Evolutionary conservation across 2,888 invertebrate genomes (phyloP), one percentile per base, ranked within the genome.

Genomic region (Eupsilia transversa): DNA sequence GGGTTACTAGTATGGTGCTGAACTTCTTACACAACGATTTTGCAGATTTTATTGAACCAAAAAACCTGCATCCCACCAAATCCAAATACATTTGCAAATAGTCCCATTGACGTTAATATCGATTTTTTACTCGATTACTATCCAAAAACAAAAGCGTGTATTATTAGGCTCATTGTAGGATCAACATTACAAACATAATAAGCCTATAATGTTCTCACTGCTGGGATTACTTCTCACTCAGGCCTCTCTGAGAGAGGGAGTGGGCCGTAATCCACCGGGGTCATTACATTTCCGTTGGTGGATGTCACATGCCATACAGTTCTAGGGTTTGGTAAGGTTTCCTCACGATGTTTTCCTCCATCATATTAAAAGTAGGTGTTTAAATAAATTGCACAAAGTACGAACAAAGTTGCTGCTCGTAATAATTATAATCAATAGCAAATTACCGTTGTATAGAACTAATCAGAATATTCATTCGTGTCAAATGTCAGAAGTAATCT

Each of bases 401-500:
- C 12, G 20, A 57, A 20, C 14, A 57, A 9, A 9, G 35, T 69
- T 35, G 61, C 10, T 20, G 14, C 4, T 52, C 17, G n/a, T n/a
- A n/a, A n/a, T 23, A 41, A 73, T 41, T 57, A 49, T 30, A 3
- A 57, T 49, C 30, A 70, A 52, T 43, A 41, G 12, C n/a, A 60
- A 60, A 71, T 43, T 30, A 60, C 43, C n/a, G n/a, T 60, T 46
- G 59, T 43, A 17, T 59, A 35, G 5, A 4, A n/a, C 41, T 49
- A 43, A 78, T 56, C 27, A 41, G 54, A 72, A 72, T 79, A 80
- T 76, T 80, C 41, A 77, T 80, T 61, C 14, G 2, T 35, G 73
- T 41, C 76, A 73, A 79, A 79, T 61, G 76, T 79, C 76, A 76
- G 54, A 79, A 56, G n/a, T 27, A 79, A 72, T 63, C 23, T 49